Conservation (phyloP, 2,113 vertebrate species). For the Sturnus vulgaris region DNA sequence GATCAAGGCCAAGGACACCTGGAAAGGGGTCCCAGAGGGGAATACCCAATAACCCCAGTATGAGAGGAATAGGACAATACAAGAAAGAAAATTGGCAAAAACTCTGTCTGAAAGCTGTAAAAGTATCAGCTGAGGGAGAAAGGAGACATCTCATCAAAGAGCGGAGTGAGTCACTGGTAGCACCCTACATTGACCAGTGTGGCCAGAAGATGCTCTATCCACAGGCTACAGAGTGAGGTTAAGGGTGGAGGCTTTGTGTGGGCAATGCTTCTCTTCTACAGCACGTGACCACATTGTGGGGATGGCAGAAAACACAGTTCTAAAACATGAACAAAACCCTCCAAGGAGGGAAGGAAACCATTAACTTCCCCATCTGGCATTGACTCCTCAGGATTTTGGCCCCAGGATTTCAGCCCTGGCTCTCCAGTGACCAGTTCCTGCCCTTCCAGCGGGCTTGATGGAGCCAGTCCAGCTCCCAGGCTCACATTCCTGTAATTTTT, state of each 20-base stretch:
- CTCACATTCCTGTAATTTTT: constrained; percentile 58
- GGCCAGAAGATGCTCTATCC: neutral
- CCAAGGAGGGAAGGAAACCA: neutral
- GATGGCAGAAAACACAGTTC: neutral
- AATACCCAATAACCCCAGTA: neutral
- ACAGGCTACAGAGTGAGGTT: neutral
- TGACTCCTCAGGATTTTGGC: neutral
- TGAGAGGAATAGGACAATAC: neutral
- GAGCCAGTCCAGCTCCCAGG: constrained; percentile 20
- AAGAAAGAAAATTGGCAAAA: neutral
- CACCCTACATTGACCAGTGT: neutral
- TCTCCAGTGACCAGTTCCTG: neutral
- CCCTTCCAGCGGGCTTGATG: neutral
- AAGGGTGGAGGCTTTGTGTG: rapidly evolving
- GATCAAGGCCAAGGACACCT: neutral
- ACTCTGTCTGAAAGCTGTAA: neutral
- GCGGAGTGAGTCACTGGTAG: neutral
- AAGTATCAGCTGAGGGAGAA: neutral
- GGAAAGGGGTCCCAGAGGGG: neutral
- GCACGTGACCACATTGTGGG: neutral
- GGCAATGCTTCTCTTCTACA: neutral
- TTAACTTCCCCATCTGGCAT: neutral
- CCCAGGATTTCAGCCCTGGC: neutral
- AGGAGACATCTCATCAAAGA: neutral
- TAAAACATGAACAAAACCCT: neutral